These are phyloP conservation scores for Grallaria varia DNA, from an alignment of 2,113 vertebrate genomes.

Conservation along the genomic window DNA sequence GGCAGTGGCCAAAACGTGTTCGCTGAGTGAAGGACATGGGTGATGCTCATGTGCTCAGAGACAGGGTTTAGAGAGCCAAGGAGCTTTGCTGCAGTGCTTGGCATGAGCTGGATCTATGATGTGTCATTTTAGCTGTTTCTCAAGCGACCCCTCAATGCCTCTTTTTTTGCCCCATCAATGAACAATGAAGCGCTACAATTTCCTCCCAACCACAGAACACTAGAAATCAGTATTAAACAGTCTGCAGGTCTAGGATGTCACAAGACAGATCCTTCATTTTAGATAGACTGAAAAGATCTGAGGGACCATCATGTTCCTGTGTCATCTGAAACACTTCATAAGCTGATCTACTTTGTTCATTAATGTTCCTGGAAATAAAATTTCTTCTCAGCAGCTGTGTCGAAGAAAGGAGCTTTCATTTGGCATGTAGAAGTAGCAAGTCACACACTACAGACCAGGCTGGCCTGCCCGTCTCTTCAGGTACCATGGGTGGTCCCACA, in stretches of 20 bases:
- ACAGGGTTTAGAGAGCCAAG: neutral
- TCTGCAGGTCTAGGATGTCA: neutral
- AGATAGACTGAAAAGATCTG: neutral
- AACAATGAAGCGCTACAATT: neutral
- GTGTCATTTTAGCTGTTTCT: neutral
- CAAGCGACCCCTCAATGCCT: neutral
- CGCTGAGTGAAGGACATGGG: neutral
- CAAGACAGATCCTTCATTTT: neutral
- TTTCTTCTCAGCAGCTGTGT: neutral
- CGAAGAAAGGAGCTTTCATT: neutral
- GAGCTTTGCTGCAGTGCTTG: neutral
- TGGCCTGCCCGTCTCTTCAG: neutral
- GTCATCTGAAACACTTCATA: neutral
- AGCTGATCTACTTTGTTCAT: neutral
- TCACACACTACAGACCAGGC: neutral
- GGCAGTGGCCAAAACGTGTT: neutral
- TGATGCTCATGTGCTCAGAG: neutral
- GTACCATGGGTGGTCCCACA: neutral
- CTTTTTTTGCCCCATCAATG: neutral
- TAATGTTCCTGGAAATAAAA: neutral
- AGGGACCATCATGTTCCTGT: neutral
- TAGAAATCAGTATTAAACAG: neutral
- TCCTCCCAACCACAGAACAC: neutral
- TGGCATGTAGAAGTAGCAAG: neutral
- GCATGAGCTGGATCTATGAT: neutral